phyloP scores from a whole-genome alignment of 2,797 vertebrate species.

The Tragelaphus oryx region DNA sequence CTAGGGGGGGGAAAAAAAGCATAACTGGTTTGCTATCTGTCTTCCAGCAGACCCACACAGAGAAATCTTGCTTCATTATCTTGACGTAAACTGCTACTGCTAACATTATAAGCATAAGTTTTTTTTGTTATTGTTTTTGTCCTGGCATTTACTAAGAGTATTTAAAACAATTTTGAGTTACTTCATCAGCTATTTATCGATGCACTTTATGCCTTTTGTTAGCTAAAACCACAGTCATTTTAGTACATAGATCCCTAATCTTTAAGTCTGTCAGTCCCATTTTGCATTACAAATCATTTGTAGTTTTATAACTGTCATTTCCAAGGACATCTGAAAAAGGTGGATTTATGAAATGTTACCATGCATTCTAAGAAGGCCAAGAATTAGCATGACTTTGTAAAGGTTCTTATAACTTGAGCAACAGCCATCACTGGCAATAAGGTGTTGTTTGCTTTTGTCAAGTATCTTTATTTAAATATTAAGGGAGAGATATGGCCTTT shows the following conservation, averaged over 20 bases:
- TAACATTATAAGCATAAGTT: constrained; percentile 10
- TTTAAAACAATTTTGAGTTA: constrained; percentile 71
- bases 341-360: constrained; percentile 95
- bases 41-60: constrained; percentile 24
- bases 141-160: constrained; percentile 55
- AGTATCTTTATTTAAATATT: constrained; percentile 89
- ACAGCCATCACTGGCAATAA: constrained; percentile 82
- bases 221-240: constrained; percentile 80
- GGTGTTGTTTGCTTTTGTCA: constrained; percentile 87
- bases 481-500: constrained; percentile 86
- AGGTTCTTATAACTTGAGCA: constrained; percentile 89
- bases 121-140: constrained; percentile 7
- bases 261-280: constrained; percentile 86
- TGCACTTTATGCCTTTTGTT: constrained; percentile 81
- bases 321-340: constrained; percentile 92
- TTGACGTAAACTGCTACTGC: constrained; percentile 51
- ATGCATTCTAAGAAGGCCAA: constrained; percentile 81
- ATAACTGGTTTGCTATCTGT: not conserved
- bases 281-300: constrained; percentile 96
- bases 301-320: constrained; percentile 88
- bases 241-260: constrained; percentile 80
- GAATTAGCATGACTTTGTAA: constrained; percentile 95
- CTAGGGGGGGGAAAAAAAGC: not conserved
- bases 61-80: constrained; percentile 40
- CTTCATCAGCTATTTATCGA: constrained; percentile 75